Evolutionary conservation across 2,888 invertebrate species (phyloP), one percentile per base, ranked within the genome.

Genomic region (Zootermopsis nevadensis): DNA sequence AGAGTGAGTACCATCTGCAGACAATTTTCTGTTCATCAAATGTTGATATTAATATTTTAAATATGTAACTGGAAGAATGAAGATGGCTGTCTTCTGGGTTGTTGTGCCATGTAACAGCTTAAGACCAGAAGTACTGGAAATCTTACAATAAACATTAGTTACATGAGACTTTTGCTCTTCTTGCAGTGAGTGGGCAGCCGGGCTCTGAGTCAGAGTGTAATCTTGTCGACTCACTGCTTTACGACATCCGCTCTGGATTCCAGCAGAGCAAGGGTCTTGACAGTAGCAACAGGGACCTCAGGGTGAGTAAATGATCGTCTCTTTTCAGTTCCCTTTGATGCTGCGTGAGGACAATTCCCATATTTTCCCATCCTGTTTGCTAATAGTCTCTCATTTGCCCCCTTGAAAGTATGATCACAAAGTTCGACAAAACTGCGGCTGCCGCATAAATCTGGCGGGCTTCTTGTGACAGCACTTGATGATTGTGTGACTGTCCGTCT

Each of bases 191-290:
- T 87, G 93, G 93, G 88, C 93, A 94, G 86, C 93, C 93, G 86
- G 94, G 93, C 67, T 94, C 95, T 0, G 94, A 94, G 88, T 91
- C 93, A 3, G 96, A 96, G 86, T 93, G 93, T 86, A 94, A 94
- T 86, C 89, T 94, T 35, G 93, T 95, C 89, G 97, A 97, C 88
- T 94, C 94, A n/a, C 91, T 95, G 24, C 91, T 95, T 77, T 92
- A 94, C 87, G 96, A 96, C 89, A 93, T 95, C 77, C 91, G 94
- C 86, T 92, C 92, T 85, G 93, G 94, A 33, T 91, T 94, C 85
- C 91, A 93, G 24, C 91, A 93, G 83, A 90, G 89, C 84, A 88
- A 87, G 85, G 88, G 88, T 80, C 87, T 86, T 82, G 89, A 90
- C 35, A 24, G 53, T 33, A 69, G 33, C 22, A 69, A 33, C 69